Base-by-base conservation (phyloP, 2,797 vertebrate species). In the Rhinophrynus dorsalis region DNA sequence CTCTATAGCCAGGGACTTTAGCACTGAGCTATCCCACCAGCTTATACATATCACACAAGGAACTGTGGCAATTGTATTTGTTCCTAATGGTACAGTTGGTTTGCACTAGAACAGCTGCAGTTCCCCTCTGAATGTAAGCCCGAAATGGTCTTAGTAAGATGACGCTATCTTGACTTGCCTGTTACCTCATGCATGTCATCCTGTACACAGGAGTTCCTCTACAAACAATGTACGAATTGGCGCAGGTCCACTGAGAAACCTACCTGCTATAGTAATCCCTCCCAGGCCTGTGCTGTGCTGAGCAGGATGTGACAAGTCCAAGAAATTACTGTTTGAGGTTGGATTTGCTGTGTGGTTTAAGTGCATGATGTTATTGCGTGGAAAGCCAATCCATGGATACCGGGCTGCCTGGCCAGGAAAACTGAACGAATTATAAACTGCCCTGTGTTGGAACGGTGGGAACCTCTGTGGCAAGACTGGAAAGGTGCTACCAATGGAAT, bases 181-280 rank as follows among this genome's bases (percentile, higher is more conserved):
- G n/a, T n/a, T n/a, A n/a, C n/a, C n/a, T n/a, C n/a, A n/a, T n/a
- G n/a, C n/a, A n/a, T n/a, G n/a, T n/a, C n/a, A n/a, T n/a, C n/a
- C n/a, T n/a, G n/a, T n/a, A n/a, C n/a, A n/a, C n/a, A n/a, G n/a
- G n/a, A n/a, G n/a, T n/a, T 32, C 6, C 40, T 44, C 17, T 17
- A 5, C 40, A 6, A 6, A 17, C 7, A 1, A 11, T 6, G n/a
- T 9, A 44, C 6, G 38, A 1, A 20, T 8, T 7, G 20, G 18
- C 18, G 42, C 9, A 18, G 6, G 7, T 20, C 2, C 45, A 24
- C 9, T 3, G 20, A 6, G 3, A n/a, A 13, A 88, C 92, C 86
- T 90, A 99, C 97, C 97, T 98, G 97, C 93, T 88, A 98, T 96
- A 88, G 95, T 94, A 80, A 97, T 96, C 83, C 97, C 96, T 90